Evolutionary conservation across 1,140 invertebrate species (phyloP), one percentile per base, ranked within the genome.

Genomic region (Bilobella aurantiaca): DNA sequence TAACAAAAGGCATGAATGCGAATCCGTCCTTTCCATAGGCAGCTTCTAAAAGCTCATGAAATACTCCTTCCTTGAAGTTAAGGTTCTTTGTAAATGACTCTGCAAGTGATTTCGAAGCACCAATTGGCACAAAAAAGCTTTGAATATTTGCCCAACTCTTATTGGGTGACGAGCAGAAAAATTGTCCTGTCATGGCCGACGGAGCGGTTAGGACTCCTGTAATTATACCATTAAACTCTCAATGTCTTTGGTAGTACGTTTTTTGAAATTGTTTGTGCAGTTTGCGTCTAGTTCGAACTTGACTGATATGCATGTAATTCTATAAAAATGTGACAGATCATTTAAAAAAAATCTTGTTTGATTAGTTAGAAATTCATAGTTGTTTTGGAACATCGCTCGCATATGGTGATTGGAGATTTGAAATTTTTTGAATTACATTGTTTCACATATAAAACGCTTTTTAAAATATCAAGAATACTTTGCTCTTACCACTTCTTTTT

Each of bases 111-210:
- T 60, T 18, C 25, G 53, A 70, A 1, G 58, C 21, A 8, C 63
- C 56, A 1, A 1, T 23, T 16, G 49, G 27, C n/a, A 53, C 1
- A 28, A 71, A 59, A 31, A 61, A 71, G 1, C 68, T 1, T 47
- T 71, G 70, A 34, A 71, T 32, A 57, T 71, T 58, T 25, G 67
- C 61, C 70, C 70, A 71, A 47, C 62, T 47, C 25, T 16, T 2
- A 8, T 56, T 37, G 12, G 57, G 47, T 28, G 32, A 61, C 34
- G 65, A 62, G 32, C 57, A 62, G 56, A 66, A 66, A 28, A 58
- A 58, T 31, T 66, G 60, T 32, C 59, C 65, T 37, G 57, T 59
- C 37, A 66, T 62, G 18, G 57, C 60, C 2, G 58, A 25, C 5
- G 60, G 63, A 23, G 3, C 49, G 8, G 65, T 66, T 16, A 66